Evolutionary conservation across 2,888 invertebrate species (phyloP).

Genomic region (Clanis bilineata): DNA sequence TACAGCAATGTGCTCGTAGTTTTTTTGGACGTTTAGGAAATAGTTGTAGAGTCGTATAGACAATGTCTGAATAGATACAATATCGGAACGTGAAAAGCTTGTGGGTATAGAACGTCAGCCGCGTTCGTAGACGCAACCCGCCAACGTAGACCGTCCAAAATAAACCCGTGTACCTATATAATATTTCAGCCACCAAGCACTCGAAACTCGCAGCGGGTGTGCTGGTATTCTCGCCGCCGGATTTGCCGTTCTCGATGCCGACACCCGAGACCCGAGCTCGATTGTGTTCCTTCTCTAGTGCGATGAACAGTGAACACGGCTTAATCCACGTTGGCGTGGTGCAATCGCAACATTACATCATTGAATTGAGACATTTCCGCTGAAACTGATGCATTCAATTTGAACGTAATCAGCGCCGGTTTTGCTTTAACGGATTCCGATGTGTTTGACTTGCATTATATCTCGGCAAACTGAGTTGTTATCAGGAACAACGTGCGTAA

Average conservation of each 20-base stretch:
- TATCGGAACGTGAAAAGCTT: conserved; percentile 47
- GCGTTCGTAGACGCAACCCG: conserved; percentile 60
- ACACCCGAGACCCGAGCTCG: conserved; percentile 18
- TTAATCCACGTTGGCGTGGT: conserved; percentile 22
- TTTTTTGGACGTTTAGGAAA: not conserved
- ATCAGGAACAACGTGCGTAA: conserved; percentile 41
- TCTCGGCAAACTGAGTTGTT: conserved; percentile 42
- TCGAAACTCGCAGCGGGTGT: conserved; percentile 40
- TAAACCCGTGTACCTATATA: conserved; percentile 64
- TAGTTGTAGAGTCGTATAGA: not conserved
- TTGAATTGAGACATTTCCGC: conserved; percentile 25
- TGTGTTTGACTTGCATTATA: conserved; percentile 32
- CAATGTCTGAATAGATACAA: conserved; percentile 30
- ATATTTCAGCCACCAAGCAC: conserved; percentile 62
- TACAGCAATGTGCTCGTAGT: not conserved
- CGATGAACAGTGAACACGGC: conserved; percentile 22
- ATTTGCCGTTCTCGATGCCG: conserved; percentile 31
- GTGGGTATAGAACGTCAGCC: conserved; percentile 51
- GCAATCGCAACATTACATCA: conserved; percentile 26
- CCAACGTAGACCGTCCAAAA: conserved; percentile 70
- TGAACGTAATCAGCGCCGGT: conserved; percentile 17
- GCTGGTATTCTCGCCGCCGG: conserved; percentile 44
- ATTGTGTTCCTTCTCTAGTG: conserved; percentile 21
- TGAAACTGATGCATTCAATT: conserved; percentile 20
- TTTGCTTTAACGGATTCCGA: conserved; percentile 23